phyloP scores from a whole-genome alignment of 2,113 vertebrate species.

The Daphoenositta chrysoptera region DNA sequence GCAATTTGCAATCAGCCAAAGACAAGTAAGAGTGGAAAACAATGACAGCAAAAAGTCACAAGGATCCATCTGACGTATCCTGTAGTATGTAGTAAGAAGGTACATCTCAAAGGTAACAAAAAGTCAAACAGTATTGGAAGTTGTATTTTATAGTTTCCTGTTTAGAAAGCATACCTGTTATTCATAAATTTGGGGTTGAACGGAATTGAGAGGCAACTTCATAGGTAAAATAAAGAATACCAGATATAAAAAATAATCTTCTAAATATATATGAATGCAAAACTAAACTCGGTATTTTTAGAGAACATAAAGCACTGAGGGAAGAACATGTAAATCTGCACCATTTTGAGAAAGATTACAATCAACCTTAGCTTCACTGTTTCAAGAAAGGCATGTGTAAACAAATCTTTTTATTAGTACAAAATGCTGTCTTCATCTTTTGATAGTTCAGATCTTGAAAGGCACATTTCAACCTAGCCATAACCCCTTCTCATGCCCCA shows the following conservation, averaged over 20 bases:
- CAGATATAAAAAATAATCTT: neutral
- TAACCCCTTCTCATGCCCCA: neutral
- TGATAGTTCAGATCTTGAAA: neutral
- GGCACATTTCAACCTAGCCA: neutral
- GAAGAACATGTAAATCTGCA: neutral
- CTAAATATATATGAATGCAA: neutral
- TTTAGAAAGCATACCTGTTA: neutral
- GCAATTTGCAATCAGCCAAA: neutral
- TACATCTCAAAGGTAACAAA: neutral
- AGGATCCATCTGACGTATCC: no score
- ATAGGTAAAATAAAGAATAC: neutral
- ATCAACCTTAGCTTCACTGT: neutral
- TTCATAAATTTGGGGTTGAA: neutral
- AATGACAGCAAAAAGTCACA: neutral
- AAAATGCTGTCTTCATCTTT: neutral
- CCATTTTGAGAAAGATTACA: neutral
- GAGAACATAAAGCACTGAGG: neutral
- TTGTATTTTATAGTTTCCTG: neutral
- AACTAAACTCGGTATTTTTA: neutral
- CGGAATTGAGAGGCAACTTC: neutral
- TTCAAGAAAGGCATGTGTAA: neutral
- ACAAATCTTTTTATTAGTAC: neutral
- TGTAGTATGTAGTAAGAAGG: neutral
- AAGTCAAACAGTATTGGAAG: neutral
- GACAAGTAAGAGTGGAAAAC: neutral